Evolutionary conservation across 2,113 vertebrate genomes (phyloP), one percentile per base, ranked within the genome.

Genomic region (Tinamus guttatus): DNA sequence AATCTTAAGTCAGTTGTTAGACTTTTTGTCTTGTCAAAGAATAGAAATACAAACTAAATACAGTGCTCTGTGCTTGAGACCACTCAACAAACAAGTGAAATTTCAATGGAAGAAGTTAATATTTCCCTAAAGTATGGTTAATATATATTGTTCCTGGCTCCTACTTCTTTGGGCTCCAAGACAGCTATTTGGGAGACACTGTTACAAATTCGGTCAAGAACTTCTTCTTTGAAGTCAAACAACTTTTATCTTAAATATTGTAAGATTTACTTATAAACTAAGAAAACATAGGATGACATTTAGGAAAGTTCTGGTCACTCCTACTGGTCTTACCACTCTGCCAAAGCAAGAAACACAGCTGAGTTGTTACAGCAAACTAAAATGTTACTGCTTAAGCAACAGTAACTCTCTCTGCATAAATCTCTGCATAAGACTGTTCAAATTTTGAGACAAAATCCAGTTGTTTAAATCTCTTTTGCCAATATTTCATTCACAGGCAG

Each of bases 281-380:
- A 54, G 6, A 70, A 80, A 94, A 56, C 32, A 19, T 2, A 56
- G 9, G 4, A 49, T 32, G 45, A 59, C 17, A 52, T 67, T 4
- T 8, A 64, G 63, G 40, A 64, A 85, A 19, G 3, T 13, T 12
- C 32, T 20, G 11, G 25, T 34, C 69, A 38, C 60, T 76, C 30
- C 43, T 24, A 16, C 5, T 38, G 28, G 9, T 63, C 17, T 34
- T 67, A 11, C 19, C 80, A 9, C 7, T 71, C 21, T 16, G 19
- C 52, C 5, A 56, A 0, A 1, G 11, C 13, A 7, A 4, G 40
- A 77, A 14, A 27, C 4, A 11, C 0, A 1, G 75, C 1, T 34
- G 59, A 77, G 9, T 24, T 58, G 9, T 21, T 52, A n/a, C n/a
- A 74, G n/a, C 49, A 40, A 24, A 27, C 20, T 78, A 20, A 70